Evolutionary conservation across 2,888 invertebrate species (phyloP), one percentile per base, ranked within the genome.

Genomic region (Drosophila pseudotalamancana): DNA sequence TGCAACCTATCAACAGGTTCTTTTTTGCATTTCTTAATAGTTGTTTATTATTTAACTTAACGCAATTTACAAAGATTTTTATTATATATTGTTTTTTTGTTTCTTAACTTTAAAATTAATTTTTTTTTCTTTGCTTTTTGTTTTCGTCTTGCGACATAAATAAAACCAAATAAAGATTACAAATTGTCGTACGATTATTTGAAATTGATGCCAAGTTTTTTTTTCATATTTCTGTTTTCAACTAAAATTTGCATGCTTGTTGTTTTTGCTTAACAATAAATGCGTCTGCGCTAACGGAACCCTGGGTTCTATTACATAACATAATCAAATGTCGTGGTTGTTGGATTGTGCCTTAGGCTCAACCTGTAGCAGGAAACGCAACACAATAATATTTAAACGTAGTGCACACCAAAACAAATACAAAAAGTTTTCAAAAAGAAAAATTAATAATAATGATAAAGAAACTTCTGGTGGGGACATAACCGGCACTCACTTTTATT

Each of bases 31-130:
- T 82, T 72, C 62, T 70, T 79, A 64, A 72, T 76, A 64, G 48
- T 72, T 53, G 53, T 86, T 82, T 80, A 72, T 86, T 80, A 77
- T 71, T 86, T 82, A 82, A 82, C 81, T 82, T 82, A 82, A 82
- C 81, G 82, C 81, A 84, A 82, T 82, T 84, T 82, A 82, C 81
- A 82, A 84, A 80, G 80, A 83, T 62, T 85, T 62, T 65, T 63
- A 71, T 81, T 61, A 68, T 71, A 82, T 56, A 68, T 39, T 40
- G 43, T 3, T 42, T 49, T 31, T 56, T 66, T 35, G 12, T 51
- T 53, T 69, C n/a, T 64, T 29, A 54, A n/a, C 48, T 53, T 64
- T 65, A 42, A 75, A 76, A 55, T 65, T 72, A 61, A 61, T 46
- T 68, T 49, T 34, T 11, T 55, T 57, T 14, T 42, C 4, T 55